Conservation (phyloP, 1,140 invertebrate species). For the Whitmania pigra region DNA sequence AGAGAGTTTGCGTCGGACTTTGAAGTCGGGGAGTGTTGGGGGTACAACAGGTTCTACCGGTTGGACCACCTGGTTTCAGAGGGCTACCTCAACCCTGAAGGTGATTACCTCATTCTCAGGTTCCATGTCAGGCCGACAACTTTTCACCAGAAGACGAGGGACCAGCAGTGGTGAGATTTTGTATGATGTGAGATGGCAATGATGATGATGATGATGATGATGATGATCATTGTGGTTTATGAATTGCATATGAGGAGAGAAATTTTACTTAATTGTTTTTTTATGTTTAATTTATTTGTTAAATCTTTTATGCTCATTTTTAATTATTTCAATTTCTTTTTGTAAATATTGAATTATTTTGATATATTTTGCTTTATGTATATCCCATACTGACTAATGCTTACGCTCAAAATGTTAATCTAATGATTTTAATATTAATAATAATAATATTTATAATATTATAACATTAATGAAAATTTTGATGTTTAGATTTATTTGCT, state of each 20-base stretch:
- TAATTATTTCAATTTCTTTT: too few relatives aligned
- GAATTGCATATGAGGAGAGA: neutral
- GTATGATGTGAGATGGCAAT: neutral
- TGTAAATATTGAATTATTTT: too few relatives aligned
- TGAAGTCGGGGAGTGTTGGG: constrained; percentile 94
- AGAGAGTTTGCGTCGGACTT: constrained; percentile 78
- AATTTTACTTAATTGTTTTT: constrained; percentile 2
- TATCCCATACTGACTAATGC: too few relatives aligned
- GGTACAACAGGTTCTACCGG: constrained; percentile 83
- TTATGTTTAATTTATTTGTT: neutral
- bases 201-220: neutral
- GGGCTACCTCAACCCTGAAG: constrained; percentile 55
- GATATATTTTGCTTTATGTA: too few relatives aligned
- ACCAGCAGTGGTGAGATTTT: constrained; percentile 65
- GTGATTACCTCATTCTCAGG: constrained; percentile 41
- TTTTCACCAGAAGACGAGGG: constrained; percentile 79
- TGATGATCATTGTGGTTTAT: neutral
- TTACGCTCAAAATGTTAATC: too few relatives aligned
- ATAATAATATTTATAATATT: too few relatives aligned
- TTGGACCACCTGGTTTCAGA: constrained; percentile 76
- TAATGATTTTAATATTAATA: too few relatives aligned
- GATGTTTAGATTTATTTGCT: too few relatives aligned
- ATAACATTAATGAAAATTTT: too few relatives aligned
- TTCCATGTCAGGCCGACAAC: constrained; percentile 85
- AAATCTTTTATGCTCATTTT: too few relatives aligned